Evolutionary conservation across 2,113 vertebrate species (phyloP), one percentile per base, ranked within the genome.

Genomic region (Gasterosteus aculeatus): DNA sequence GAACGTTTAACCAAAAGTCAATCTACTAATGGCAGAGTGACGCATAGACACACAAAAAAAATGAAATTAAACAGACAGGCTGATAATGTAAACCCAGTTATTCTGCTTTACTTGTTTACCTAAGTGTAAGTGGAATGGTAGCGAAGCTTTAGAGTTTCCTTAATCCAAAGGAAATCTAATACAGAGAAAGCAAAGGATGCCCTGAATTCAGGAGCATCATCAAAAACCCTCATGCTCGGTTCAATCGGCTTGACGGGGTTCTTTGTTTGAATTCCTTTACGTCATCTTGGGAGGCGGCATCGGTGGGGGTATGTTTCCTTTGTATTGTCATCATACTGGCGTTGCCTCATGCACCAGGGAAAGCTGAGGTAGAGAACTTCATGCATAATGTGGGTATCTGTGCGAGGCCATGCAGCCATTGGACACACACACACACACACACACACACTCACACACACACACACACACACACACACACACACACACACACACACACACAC

Each of bases 151-250:
- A 26, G 51, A 60, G 35, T 46, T 78, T 72, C 77, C 65, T 58
- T 63, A 80, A 85, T 80, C 56, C 69, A 87, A 83, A 85, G 51
- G 7, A 75, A 91, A 92, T 91, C 72, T 72, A 91, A 91, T 89
- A 61, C 19, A 35, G 60, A 75, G 7, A 77, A 65, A 82, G 78
- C 53, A 64, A 10, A 69, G 22, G 22, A 38, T 38, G n/a, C 29
- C 22, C 33, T 46, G 39, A 69, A 66, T 75, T 59, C 51, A 49
- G 39, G 5, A 65, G 18, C 39, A 56, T 26, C 57, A 73, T 75
- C 29, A 72, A 29, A 57, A 57, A n/a, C 35, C 18, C 33, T 12
- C 2, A 29, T 9, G 38, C 57, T 85, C 59, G 69, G 31, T 64
- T 77, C 70, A 65, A 86, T 87, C 65, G 64, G 19, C 2, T 61